Conservation (phyloP, 2,888 invertebrate species). For the Orthonevra nobilis region DNA sequence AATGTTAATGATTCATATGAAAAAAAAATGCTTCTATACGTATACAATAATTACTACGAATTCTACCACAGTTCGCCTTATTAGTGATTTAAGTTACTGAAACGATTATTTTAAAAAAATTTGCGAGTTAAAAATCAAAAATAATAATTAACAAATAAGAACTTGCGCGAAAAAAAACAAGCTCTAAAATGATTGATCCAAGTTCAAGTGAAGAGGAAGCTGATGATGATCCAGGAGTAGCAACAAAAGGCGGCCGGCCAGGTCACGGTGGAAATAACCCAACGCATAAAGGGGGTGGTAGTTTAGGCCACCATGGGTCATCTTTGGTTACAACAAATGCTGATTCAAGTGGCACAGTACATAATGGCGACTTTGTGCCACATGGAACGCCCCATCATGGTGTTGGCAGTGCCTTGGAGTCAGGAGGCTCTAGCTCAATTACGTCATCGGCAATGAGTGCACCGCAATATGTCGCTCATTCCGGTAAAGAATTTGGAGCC, state of each 20-base stretch:
- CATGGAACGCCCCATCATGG: slow-evolving; percentile 77
- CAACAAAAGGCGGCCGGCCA: slow-evolving; percentile 77
- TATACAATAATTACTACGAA: slow-evolving; percentile 12
- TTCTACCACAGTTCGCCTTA: slow-evolving; percentile 56
- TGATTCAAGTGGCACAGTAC: slow-evolving; percentile 71
- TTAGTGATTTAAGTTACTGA: slow-evolving; percentile 59
- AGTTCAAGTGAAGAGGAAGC: slow-evolving; percentile 98
- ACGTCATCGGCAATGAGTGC: slow-evolving; percentile 71
- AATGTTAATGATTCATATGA: slow-evolving; percentile 11
- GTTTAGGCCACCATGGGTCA: slow-evolving; percentile 68
- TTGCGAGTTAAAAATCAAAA: slow-evolving; percentile 5
- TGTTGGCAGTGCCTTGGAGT: slow-evolving; percentile 73
- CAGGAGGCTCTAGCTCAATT: slow-evolving; percentile 72
- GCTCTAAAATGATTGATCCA: slow-evolving; percentile 99
- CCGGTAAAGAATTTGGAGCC: slow-evolving; percentile 70
- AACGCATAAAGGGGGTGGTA: slow-evolving; percentile 38
- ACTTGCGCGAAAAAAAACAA: too few species aligned
- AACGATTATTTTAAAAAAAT: background rate
- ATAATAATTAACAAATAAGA: background rate
- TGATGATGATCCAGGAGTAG: slow-evolving; percentile 90
- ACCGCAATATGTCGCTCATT: slow-evolving; percentile 71
- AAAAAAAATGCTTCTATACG: slow-evolving; percentile 1
- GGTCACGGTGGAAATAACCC: slow-evolving; percentile 61
- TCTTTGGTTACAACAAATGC: slow-evolving; percentile 66
- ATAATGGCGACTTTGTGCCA: slow-evolving; percentile 79